A percentile compares a stretch with the other conserved stretches of the same genome.
phyloP scores from a whole-genome alignment of 2,888 invertebrate species.

The Ptycholaimellus sp. region DNA sequence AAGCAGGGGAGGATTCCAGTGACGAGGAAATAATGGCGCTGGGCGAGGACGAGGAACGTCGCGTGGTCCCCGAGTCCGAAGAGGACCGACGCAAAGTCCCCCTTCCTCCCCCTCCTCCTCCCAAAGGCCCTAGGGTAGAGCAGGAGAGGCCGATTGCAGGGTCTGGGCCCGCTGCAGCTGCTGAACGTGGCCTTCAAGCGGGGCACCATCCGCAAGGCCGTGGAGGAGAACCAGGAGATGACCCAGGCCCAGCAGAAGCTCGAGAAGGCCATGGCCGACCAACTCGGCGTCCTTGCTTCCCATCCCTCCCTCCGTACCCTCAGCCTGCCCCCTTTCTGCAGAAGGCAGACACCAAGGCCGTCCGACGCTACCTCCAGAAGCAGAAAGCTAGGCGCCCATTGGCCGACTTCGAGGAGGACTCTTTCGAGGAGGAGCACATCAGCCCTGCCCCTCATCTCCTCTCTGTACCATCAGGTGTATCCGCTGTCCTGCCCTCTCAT shows the following conservation, averaged over 20 bases:
- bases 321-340: too few species aligned
- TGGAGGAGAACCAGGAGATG: slow-evolving; percentile 29
- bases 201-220: slow-evolving; percentile 39
- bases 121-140: neutral
- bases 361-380: slow-evolving; percentile 9
- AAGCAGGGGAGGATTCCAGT: neutral
- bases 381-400: slow-evolving; percentile 8
- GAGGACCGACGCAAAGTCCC: slow-evolving; percentile 10
- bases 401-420: slow-evolving; percentile 10
- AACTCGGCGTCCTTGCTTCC: slow-evolving; percentile 7
- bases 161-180: slow-evolving; percentile 36
- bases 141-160: slow-evolving; percentile 11
- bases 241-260: slow-evolving; percentile 13
- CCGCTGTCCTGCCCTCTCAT: too few species aligned
- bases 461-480: too few species aligned
- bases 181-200: slow-evolving; percentile 52
- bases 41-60: slow-evolving; percentile 1
- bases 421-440: slow-evolving; percentile 8
- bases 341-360: slow-evolving; percentile 3
- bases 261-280: slow-evolving; percentile 11
- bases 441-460: too few species aligned
- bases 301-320: too few species aligned
- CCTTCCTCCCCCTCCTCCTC: neutral
- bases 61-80: neutral
- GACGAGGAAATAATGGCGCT: neutral